Evolutionary conservation across 1,140 invertebrate species (phyloP).

Genomic region (Charaxes varanes): DNA sequence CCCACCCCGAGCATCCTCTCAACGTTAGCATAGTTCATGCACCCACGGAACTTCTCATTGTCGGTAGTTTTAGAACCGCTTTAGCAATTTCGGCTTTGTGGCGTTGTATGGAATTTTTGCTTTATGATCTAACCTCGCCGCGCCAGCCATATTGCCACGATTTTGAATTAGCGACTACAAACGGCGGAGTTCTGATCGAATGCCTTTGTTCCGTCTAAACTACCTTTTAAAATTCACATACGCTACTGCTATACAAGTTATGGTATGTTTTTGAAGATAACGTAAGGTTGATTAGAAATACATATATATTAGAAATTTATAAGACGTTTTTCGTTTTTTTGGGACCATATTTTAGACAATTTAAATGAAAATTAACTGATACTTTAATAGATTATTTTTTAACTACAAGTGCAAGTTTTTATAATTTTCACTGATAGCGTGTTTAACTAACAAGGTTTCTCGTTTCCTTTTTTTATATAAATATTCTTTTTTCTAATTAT

Average conservation of each 20-base stretch:
- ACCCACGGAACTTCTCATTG: constrained; percentile 37
- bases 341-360: too few relatives aligned
- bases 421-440: too few relatives aligned
- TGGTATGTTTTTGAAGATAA: constrained; percentile 1
- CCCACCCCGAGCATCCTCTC: constrained; percentile 18
- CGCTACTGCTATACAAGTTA: too few relatives aligned
- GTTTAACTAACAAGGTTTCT: too few relatives aligned
- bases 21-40: constrained; percentile 31
- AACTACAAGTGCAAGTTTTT: too few relatives aligned
- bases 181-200: constrained; percentile 7
- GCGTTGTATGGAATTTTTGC: constrained; percentile 34
- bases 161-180: constrained; percentile 23
- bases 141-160: constrained; percentile 30
- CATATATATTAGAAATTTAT: too few relatives aligned
- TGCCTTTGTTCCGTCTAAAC: constrained; percentile 3
- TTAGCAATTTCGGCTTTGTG: constrained; percentile 41
- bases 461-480: too few relatives aligned
- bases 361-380: too few relatives aligned
- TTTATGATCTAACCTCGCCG: constrained; percentile 33
- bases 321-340: too few relatives aligned
- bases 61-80: constrained; percentile 37
- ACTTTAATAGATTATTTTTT: too few relatives aligned
- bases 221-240: not conserved
- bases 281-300: too few relatives aligned
- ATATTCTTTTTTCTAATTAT: too few relatives aligned